Evolutionary conservation across 1,140 invertebrate genomes (phyloP).

Genomic region (Microplitis mediator): DNA sequence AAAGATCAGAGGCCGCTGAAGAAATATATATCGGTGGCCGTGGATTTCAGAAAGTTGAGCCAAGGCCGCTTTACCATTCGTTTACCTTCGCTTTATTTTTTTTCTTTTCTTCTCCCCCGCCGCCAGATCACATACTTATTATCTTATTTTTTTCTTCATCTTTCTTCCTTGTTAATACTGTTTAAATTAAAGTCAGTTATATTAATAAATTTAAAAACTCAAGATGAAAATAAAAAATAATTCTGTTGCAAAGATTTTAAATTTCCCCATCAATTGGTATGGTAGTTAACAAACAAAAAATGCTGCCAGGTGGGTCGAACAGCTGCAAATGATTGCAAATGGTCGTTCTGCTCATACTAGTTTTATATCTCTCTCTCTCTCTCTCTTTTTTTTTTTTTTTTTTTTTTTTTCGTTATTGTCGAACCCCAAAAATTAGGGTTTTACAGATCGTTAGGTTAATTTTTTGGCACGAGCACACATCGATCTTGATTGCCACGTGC

Average conservation of each 20-base stretch:
- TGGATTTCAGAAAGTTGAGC: constrained; percentile 29
- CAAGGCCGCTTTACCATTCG: constrained; percentile 44
- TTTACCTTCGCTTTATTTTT: constrained; percentile 41
- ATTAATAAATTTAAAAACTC: too few species aligned
- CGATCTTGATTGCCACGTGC: too few species aligned
- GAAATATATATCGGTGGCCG: not conserved
- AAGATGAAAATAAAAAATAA: not conserved
- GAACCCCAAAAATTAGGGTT: not conserved
- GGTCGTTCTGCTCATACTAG: not conserved
- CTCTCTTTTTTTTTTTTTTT: not conserved
- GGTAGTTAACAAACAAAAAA: constrained; percentile 12
- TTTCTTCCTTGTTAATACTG: too few species aligned
- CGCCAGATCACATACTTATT: too few species aligned
- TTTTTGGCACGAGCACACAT: not conserved
- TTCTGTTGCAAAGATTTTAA: not conserved
- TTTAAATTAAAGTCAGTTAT: too few species aligned
- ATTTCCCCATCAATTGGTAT: too few species aligned
- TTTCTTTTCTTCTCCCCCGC: constrained; percentile 18
- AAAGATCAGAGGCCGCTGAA: constrained; percentile 1
- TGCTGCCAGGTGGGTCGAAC: constrained; percentile 21
- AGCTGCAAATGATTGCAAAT: constrained; percentile 21
- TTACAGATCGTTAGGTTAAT: not conserved
- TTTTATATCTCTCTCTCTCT: not conserved
- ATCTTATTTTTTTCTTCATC: too few species aligned
- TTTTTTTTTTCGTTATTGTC: not conserved